Evolutionary conservation across 2,113 vertebrate genomes (phyloP).

Genomic region (Myiozetetes cayanensis): DNA sequence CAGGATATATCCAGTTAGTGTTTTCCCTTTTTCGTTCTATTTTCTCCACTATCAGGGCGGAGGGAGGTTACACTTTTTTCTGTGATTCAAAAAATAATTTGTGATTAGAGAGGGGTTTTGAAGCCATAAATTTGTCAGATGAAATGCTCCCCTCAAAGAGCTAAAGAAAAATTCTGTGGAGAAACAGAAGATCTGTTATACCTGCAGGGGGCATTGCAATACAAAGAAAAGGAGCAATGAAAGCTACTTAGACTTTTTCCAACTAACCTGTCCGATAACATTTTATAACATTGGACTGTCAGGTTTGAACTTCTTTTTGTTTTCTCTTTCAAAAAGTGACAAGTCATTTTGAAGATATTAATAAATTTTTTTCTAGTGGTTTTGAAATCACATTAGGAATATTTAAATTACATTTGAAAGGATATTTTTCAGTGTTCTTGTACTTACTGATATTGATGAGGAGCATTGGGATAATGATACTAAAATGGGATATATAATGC

Average conservation of each 20-base stretch:
- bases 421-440: background rate
- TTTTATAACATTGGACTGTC: background rate
- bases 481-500: background rate
- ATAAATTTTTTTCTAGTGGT: background rate
- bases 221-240: slow-evolving; percentile 25
- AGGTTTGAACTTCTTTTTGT: background rate
- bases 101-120: background rate
- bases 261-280: background rate
- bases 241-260: background rate
- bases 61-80: background rate
- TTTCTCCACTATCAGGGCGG: background rate
- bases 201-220: slow-evolving; percentile 70
- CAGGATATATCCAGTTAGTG: background rate
- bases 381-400: background rate
- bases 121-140: background rate
- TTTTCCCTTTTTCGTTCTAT: background rate
- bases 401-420: background rate
- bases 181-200: background rate
- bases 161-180: background rate
- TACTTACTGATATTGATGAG: background rate
- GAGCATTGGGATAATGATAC: background rate
- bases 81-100: background rate
- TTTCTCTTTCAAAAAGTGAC: background rate
- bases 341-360: background rate
- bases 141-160: background rate